Conservation (phyloP, 35 echinoderm and acorn worm species). For the Ophiothrix spiculata region DNA sequence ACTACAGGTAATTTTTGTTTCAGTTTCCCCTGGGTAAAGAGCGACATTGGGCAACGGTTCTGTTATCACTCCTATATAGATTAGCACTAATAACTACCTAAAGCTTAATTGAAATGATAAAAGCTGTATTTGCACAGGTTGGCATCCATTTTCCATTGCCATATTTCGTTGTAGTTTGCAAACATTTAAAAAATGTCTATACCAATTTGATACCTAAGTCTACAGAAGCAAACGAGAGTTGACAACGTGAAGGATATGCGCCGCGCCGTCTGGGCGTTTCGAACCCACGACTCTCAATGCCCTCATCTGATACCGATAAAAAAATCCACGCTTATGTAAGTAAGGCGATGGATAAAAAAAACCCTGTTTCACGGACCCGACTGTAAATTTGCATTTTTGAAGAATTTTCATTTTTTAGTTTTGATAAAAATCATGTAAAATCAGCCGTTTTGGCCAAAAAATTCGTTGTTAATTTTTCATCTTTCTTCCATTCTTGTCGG, state of each 20-base stretch:
- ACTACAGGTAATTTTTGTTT: conserved; percentile 41
- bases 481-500: too few species aligned
- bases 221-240: too few species aligned
- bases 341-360: too few species aligned
- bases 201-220: neutral
- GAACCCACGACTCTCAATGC: too few species aligned
- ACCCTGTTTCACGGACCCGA: too few species aligned
- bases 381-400: too few species aligned
- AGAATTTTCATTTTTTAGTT: too few species aligned
- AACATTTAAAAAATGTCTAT: neutral
- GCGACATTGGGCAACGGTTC: too few species aligned
- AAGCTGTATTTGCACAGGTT: neutral
- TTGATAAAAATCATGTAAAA: neutral
- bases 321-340: too few species aligned
- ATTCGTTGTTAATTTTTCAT: neutral
- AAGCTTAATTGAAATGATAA: neutral
- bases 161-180: neutral
- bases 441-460: neutral
- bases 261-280: too few species aligned
- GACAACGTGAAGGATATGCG: too few species aligned
- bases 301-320: too few species aligned
- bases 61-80: neutral
- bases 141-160: neutral
- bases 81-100: neutral
- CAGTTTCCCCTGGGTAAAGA: neutral